These are phyloP conservation scores for Clarias pachynema DNA, from an alignment of 2,797 vertebrate genomes.

Conservation along the genomic window DNA sequence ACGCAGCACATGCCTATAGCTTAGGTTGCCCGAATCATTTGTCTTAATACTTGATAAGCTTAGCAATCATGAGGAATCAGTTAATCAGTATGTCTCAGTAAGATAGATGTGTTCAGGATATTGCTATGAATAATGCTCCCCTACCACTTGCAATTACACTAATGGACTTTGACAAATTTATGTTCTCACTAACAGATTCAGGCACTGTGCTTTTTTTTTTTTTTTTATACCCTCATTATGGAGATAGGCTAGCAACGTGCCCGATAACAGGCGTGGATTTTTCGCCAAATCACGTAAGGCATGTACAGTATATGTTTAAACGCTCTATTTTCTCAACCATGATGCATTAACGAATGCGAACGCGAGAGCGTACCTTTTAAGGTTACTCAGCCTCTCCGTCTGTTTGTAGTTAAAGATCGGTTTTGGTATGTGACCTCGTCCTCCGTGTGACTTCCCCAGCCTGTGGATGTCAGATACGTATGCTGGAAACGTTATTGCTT, in stretches of 20 bases:
- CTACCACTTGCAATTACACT: slow-evolving; percentile 58
- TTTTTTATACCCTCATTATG: neutral
- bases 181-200: slow-evolving; percentile 40
- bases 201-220: neutral
- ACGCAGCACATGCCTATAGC: slow-evolving; percentile 15
- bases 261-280: neutral
- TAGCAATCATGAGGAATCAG: slow-evolving; percentile 57
- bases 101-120: slow-evolving; percentile 60
- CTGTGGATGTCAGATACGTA: neutral
- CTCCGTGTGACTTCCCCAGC: slow-evolving; percentile 29
- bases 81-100: slow-evolving; percentile 55
- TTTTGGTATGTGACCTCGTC: slow-evolving; percentile 16
- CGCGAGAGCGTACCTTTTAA: slow-evolving; percentile 22
- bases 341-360: slow-evolving; percentile 27
- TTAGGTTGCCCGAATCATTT: slow-evolving; percentile 46
- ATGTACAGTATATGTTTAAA: neutral
- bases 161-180: slow-evolving; percentile 59
- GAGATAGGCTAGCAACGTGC: neutral
- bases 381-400: slow-evolving; percentile 20
- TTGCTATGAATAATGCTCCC: slow-evolving; percentile 58
- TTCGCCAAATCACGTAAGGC: neutral
- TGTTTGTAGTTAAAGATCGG: slow-evolving; percentile 51
- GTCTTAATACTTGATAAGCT: slow-evolving; percentile 56
- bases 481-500: slow-evolving; percentile 26
- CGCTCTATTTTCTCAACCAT: neutral